Evolutionary conservation across 2,888 invertebrate genomes (phyloP).

Genomic region (Alsophila aescularia): DNA sequence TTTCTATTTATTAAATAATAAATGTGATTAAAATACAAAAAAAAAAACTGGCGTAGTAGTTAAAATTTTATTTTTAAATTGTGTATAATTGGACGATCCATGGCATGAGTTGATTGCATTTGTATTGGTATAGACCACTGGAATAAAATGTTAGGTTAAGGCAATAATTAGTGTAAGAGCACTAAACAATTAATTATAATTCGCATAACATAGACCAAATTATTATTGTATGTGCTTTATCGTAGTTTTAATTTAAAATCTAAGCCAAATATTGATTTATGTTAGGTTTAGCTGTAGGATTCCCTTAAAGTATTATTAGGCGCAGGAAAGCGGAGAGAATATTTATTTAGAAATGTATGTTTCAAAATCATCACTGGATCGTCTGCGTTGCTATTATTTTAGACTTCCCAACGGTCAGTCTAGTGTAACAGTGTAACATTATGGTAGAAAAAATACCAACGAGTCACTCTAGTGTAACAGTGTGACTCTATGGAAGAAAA

Average conservation of each 20-base stretch:
- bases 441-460: too few relatives aligned
- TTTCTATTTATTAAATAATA: conserved; percentile 26
- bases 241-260: conserved; percentile 80
- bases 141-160: conserved; percentile 74
- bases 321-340: conserved; percentile 67
- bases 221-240: conserved; percentile 83
- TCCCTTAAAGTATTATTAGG: conserved; percentile 79
- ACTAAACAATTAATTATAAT: conserved; percentile 78
- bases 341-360: conserved; percentile 71
- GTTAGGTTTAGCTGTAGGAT: conserved; percentile 73
- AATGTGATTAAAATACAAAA: conserved; percentile 29
- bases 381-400: too few relatives aligned
- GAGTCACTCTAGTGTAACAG: too few relatives aligned
- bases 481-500: too few relatives aligned
- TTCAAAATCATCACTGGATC: conserved; percentile 40
- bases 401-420: too few relatives aligned
- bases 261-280: conserved; percentile 85
- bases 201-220: conserved; percentile 84
- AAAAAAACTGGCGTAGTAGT: conserved; percentile 24
- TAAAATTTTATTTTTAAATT: conserved; percentile 22
- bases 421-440: too few relatives aligned
- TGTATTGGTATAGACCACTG: conserved; percentile 59
- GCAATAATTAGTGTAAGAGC: conserved; percentile 80
- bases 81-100: conserved; percentile 27
- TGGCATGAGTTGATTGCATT: conserved; percentile 53